Percentiles rank a stretch among this genome's conserved stretches.
phyloP scores from a whole-genome alignment of 2,888 invertebrate species.

The Papilio demoleus region DNA sequence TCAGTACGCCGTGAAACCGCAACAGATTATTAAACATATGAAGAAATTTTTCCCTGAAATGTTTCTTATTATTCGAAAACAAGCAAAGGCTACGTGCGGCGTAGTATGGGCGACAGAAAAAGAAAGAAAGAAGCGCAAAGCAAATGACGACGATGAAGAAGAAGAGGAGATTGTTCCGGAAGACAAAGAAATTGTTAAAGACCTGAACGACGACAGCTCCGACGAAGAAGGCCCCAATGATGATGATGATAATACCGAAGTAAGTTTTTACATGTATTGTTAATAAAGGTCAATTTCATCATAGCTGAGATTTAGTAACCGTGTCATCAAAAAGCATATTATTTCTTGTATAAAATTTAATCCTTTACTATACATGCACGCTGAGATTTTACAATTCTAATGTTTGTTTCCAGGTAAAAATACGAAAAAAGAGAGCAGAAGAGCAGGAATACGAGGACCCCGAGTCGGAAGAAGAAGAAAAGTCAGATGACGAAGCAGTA shows the following conservation, averaged over 20 bases:
- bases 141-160: slow-evolving; percentile 69
- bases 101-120: slow-evolving; percentile 79
- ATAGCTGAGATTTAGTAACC: too few relatives aligned
- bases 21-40: slow-evolving; percentile 88
- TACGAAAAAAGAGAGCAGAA: slow-evolving; percentile 82
- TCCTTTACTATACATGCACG: too few relatives aligned
- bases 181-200: slow-evolving; percentile 73
- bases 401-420: slow-evolving; percentile 62
- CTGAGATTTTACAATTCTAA: too few relatives aligned
- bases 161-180: slow-evolving; percentile 48
- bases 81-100: slow-evolving; percentile 80
- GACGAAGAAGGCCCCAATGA: slow-evolving; percentile 82
- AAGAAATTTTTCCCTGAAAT: slow-evolving; percentile 87
- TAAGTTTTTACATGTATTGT: slow-evolving; percentile 50
- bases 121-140: slow-evolving; percentile 60
- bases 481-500: slow-evolving; percentile 77
- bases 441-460: slow-evolving; percentile 88
- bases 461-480: slow-evolving; percentile 83
- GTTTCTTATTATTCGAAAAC: slow-evolving; percentile 85
- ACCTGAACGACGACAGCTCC: slow-evolving; percentile 86
- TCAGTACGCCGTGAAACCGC: slow-evolving; percentile 88
- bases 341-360: too few relatives aligned
- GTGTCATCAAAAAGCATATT: too few relatives aligned
- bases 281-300: not conserved
- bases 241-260: slow-evolving; percentile 60